Evolutionary conservation across 2,113 vertebrate species (phyloP).

Genomic region (Xiphophorus hellerii): DNA sequence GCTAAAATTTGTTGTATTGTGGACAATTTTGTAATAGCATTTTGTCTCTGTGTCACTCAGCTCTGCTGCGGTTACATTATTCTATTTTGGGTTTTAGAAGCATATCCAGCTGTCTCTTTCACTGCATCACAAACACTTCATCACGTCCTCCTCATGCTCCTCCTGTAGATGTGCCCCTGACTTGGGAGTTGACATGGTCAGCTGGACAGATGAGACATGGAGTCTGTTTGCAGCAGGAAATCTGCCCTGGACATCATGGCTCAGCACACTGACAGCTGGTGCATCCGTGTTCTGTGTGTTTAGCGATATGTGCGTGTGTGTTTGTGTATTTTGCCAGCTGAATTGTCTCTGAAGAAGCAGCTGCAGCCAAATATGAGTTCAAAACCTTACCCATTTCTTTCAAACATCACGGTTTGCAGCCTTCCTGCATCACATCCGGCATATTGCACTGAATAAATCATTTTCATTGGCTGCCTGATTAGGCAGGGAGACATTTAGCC

Average conservation of each 20-base stretch:
- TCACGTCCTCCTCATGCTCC: slow-evolving; percentile 18
- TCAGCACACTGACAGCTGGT: slow-evolving; percentile 73
- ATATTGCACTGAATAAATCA: slow-evolving; percentile 50
- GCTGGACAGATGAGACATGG: slow-evolving; percentile 65
- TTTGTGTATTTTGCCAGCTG: slow-evolving; percentile 31
- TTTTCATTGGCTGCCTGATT: slow-evolving; percentile 50
- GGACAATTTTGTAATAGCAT: background rate
- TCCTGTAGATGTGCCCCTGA: slow-evolving; percentile 24
- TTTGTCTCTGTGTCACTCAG: background rate
- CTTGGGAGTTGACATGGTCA: slow-evolving; percentile 58
- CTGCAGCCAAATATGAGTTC: slow-evolving; percentile 55
- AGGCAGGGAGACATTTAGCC: slow-evolving; percentile 49
- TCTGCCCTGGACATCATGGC: slow-evolving; percentile 63
- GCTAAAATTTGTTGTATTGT: background rate
- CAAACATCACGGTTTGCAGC: background rate
- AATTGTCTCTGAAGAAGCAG: slow-evolving; percentile 48
- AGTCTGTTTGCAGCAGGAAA: slow-evolving; percentile 52
- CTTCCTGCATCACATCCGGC: slow-evolving; percentile 27
- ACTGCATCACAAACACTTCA: slow-evolving; percentile 6
- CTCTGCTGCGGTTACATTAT: background rate
- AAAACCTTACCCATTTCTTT: slow-evolving; percentile 15
- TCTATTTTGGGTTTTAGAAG: background rate
- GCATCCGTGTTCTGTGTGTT: slow-evolving; percentile 47
- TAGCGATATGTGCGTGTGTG: background rate
- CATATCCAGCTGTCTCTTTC: background rate